Conservation (phyloP, 2,113 vertebrate genomes). For the Oryzias celebensis region DNA sequence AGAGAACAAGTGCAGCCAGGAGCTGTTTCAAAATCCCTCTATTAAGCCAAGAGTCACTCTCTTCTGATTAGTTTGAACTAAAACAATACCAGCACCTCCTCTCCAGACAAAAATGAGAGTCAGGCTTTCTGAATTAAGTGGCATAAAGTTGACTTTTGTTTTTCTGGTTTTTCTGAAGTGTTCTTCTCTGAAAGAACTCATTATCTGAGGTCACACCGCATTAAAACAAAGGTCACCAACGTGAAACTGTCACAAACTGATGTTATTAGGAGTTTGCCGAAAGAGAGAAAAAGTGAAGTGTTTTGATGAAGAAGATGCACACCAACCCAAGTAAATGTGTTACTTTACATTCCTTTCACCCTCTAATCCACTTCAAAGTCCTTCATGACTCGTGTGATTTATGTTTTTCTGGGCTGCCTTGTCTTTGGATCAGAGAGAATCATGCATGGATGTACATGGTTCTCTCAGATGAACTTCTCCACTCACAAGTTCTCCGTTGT, state of each 20-base stretch:
- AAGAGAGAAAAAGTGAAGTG: conserved; percentile 7
- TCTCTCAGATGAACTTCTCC: conserved; percentile 29
- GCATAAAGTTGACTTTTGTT: neutral
- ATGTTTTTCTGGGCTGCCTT: conserved; percentile 35
- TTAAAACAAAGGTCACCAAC: too few species aligned
- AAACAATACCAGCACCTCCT: neutral
- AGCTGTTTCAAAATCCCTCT: neutral
- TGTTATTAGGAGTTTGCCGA: neutral
- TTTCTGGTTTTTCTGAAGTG: neutral
- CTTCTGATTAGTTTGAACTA: conserved; percentile 11
- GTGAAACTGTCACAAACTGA: too few species aligned
- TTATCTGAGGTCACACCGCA: too few species aligned
- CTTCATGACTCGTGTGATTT: conserved; percentile 48
- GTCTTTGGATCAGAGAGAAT: conserved; percentile 8
- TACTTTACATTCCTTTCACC: conserved; percentile 29
- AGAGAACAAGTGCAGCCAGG: too few species aligned
- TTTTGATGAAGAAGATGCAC: conserved; percentile 21
- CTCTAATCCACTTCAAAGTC: conserved; percentile 58
- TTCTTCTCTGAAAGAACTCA: too few species aligned
- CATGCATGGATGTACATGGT: conserved; percentile 21
- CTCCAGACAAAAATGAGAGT: conserved; percentile 1
- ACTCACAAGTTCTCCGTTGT: conserved; percentile 3
- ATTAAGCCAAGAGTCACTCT: conserved; percentile 5
- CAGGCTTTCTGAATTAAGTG: conserved; percentile 1
- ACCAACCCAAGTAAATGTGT: conserved; percentile 29